These are phyloP conservation scores for Numida meleagris DNA, from an alignment of 2,113 vertebrate species.

Conservation along the genomic window DNA sequence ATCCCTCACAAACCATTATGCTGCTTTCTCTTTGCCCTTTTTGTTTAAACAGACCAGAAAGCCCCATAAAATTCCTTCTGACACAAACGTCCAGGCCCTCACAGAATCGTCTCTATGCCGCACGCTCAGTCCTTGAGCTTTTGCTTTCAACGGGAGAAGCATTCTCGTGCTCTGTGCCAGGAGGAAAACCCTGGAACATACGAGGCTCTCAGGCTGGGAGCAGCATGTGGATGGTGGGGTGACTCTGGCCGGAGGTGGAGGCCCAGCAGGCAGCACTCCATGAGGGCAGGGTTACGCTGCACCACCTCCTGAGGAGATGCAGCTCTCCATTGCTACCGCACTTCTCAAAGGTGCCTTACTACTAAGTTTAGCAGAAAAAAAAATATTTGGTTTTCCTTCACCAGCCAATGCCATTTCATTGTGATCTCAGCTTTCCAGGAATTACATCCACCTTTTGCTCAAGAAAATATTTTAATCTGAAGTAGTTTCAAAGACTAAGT, in stretches of 20 bases:
- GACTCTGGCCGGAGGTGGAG: background rate
- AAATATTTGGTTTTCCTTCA: background rate
- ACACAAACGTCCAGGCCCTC: background rate
- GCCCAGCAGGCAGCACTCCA: background rate
- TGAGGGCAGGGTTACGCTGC: background rate
- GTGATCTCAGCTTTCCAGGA: background rate
- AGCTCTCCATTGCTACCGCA: background rate
- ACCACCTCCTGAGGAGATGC: background rate
- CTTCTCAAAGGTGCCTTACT: background rate
- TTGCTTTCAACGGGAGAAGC: background rate
- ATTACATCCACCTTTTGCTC: background rate
- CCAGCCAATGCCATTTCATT: background rate
- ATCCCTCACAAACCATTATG: background rate
- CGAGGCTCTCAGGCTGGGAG: background rate
- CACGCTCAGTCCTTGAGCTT: background rate
- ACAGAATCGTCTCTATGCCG: background rate
- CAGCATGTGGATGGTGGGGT: background rate
- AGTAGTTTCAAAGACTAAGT: slow-evolving; percentile 4
- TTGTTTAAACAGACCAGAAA: background rate
- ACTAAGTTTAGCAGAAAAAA: background rate
- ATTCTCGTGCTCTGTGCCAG: background rate
- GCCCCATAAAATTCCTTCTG: background rate
- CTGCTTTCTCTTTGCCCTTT: background rate
- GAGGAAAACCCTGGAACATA: background rate
- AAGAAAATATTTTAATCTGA: background rate